These are phyloP conservation scores for Agrypnus murinus DNA, from an alignment of 2,888 invertebrate genomes.

Conservation along the genomic window DNA sequence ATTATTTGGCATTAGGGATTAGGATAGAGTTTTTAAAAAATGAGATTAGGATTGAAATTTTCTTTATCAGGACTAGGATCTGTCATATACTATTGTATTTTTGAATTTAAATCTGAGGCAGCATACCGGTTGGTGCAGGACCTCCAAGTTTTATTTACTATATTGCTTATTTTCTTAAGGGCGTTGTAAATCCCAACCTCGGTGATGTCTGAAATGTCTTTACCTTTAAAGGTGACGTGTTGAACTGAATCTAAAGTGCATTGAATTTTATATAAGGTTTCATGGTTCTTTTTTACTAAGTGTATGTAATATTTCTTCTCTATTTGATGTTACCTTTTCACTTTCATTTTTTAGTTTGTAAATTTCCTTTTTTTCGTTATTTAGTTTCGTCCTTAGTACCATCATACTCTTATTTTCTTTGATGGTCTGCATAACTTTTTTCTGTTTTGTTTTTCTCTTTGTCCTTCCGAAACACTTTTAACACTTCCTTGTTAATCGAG, in stretches of 20 bases:
- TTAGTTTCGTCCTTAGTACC: slow-evolving; percentile 13
- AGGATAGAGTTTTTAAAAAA: no score
- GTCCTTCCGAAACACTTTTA: slow-evolving; percentile 14
- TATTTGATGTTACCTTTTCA: slow-evolving; percentile 7
- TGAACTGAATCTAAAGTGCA: background rate
- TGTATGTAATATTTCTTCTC: slow-evolving; percentile 23
- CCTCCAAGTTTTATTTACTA: slow-evolving; percentile 1
- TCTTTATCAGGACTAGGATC: no score
- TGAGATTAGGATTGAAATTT: no score
- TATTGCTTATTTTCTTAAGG: slow-evolving; percentile 11
- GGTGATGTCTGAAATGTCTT: slow-evolving; percentile 6
- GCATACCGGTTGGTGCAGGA: background rate
- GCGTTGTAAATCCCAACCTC: background rate
- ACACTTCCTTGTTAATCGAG: slow-evolving; percentile 16
- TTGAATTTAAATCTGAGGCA: no score
- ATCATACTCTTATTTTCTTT: slow-evolving; percentile 23
- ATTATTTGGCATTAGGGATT: no score
- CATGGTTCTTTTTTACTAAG: slow-evolving; percentile 14
- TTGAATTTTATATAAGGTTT: slow-evolving; percentile 19
- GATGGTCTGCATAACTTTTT: slow-evolving; percentile 22
- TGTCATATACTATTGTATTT: no score
- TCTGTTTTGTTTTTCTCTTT: slow-evolving; percentile 11
- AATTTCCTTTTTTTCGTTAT: slow-evolving; percentile 23
- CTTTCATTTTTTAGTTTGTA: slow-evolving; percentile 16
- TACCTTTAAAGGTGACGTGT: background rate